Percentiles rank a stretch among this genome's conserved stretches.
phyloP scores from a whole-genome alignment of 2,113 vertebrate genomes.

The Microtus montanus region DNA sequence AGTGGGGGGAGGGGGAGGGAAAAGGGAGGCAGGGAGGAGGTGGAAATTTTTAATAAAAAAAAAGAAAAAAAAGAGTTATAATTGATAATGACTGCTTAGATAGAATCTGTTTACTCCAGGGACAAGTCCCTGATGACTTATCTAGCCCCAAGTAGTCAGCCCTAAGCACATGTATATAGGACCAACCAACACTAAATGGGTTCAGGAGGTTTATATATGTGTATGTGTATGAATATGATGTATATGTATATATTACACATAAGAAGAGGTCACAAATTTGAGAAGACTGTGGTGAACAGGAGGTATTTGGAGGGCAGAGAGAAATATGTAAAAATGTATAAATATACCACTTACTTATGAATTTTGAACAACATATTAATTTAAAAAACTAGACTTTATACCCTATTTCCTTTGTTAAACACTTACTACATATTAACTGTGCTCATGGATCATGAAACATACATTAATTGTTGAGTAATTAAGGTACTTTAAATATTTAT shows the following conservation, averaged over 20 bases:
- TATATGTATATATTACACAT: neutral
- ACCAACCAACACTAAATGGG: neutral
- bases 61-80: neutral
- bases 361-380: neutral
- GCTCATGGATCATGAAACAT: neutral
- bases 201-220: neutral
- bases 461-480: slow-evolving; percentile 6
- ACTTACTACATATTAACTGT: neutral
- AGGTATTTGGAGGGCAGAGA: neutral
- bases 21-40: too few species aligned
- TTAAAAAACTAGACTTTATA: neutral
- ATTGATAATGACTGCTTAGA: neutral
- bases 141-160: neutral
- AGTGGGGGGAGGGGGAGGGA: too few species aligned
- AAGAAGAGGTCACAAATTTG: neutral
- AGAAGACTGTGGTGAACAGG: accelerated
- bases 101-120: neutral
- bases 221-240: neutral
- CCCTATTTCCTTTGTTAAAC: neutral
- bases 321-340: too few species aligned
- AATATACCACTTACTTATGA: neutral
- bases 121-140: neutral
- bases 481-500: slow-evolving; percentile 40
- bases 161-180: neutral
- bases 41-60: too few species aligned